Evolutionary conservation across 2,797 vertebrate species (phyloP).

Genomic region (Aselliscus stoliczkanus): DNA sequence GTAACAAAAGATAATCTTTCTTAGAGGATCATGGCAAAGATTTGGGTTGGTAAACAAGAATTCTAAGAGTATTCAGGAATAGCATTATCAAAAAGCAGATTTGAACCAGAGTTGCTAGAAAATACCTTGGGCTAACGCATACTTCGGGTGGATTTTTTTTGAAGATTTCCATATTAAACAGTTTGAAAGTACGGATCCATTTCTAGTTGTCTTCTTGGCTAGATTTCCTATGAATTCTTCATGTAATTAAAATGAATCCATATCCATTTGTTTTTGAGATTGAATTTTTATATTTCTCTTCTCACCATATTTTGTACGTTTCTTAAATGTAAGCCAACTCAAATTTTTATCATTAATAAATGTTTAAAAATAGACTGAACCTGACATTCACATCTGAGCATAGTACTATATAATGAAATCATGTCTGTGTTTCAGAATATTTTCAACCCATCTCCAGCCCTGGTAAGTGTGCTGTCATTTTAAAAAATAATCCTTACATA

Average conservation of each 20-base stretch:
- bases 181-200: neutral
- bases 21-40: neutral
- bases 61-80: neutral
- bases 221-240: conserved; percentile 35
- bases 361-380: neutral
- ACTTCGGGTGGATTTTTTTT: neutral
- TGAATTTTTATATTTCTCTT: conserved; percentile 1
- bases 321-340: neutral
- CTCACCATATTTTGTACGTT: neutral
- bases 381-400: neutral
- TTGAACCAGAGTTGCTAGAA: neutral
- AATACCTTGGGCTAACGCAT: neutral
- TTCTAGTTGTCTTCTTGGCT: neutral
- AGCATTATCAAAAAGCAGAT: neutral
- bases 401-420: conserved; percentile 18
- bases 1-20: neutral
- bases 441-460: conserved; percentile 25
- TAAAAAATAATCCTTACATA: neutral
- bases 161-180: neutral
- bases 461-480: conserved; percentile 58
- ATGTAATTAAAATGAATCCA: conserved; percentile 23
- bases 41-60: neutral
- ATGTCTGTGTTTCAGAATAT: conserved; percentile 66
- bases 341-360: neutral
- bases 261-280: neutral